Conservation (phyloP, 2,113 vertebrate species). For the Sylvia atricapilla region DNA sequence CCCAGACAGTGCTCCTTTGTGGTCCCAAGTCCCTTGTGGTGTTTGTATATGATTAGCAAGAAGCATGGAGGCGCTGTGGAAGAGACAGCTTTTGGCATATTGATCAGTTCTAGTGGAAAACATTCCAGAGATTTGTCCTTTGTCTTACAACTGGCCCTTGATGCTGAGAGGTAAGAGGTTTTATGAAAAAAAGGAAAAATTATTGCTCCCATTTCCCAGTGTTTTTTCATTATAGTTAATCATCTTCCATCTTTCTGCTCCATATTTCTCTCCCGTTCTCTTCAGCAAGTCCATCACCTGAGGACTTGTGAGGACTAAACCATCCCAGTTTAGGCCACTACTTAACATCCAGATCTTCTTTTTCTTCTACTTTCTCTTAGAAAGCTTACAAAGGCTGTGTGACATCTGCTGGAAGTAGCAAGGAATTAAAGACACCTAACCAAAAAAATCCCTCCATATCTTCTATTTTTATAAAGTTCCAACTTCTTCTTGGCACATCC, state of each 20-base stretch:
- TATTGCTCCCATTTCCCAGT: neutral
- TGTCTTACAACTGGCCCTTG: neutral
- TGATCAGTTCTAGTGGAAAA: neutral
- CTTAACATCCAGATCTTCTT: neutral
- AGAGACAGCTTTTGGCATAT: neutral
- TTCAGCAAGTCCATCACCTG: neutral
- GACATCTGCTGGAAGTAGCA: neutral
- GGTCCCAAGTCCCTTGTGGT: neutral
- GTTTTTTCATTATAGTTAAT: neutral
- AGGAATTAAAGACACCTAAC: neutral
- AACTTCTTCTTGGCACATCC: neutral
- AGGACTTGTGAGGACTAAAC: too few species aligned
- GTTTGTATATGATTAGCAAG: neutral
- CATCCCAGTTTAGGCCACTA: neutral
- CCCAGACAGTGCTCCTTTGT: fast-evolving
- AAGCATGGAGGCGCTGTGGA: neutral
- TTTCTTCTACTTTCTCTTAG: neutral
- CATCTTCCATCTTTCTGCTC: neutral
- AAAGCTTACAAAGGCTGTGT: neutral
- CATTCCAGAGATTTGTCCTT: neutral
- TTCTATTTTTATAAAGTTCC: neutral
- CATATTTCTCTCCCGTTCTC: neutral
- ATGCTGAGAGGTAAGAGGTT: neutral
- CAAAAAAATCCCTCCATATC: neutral
- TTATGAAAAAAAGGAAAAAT: neutral